A percentile compares a stretch with the other conserved stretches of the same genome.
phyloP scores from a whole-genome alignment of 1,140 invertebrate genomes.

The Cydia fagiglandana region DNA sequence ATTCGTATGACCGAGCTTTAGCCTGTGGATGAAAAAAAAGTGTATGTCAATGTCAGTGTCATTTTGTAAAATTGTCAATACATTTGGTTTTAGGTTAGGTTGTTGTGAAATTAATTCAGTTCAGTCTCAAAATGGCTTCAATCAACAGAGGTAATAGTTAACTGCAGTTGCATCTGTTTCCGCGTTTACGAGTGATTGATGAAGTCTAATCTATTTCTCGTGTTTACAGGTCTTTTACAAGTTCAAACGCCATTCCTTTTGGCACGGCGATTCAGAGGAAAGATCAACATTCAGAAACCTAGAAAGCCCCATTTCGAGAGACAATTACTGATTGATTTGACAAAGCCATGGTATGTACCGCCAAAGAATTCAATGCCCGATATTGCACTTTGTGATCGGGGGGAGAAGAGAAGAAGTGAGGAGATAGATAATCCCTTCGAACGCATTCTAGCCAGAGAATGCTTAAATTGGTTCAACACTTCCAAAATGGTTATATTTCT shows the following conservation, averaged over 20 bases:
- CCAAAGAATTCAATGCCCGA: conserved; percentile 66
- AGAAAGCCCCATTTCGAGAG: conserved; percentile 83
- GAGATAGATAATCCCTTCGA: conserved; percentile 83
- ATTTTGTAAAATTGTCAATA: background rate
- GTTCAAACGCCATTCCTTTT: conserved; percentile 73
- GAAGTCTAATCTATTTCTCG: conserved; percentile 30
- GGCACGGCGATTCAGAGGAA: conserved; percentile 83
- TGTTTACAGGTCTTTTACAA: conserved; percentile 69
- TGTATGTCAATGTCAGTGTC: background rate
- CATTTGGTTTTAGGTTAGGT: conserved; percentile 9
- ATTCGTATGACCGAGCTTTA: no score
- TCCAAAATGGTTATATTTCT: conserved; percentile 85
- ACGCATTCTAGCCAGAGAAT: conserved; percentile 84
- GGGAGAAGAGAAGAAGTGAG: conserved; percentile 41
- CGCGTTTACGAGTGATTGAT: background rate
- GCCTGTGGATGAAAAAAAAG: no score
- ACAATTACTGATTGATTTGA: conserved; percentile 81
- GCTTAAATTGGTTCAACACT: conserved; percentile 83
- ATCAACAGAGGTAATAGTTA: conserved; percentile 47
- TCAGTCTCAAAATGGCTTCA: conserved; percentile 40
- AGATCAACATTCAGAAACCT: conserved; percentile 88
- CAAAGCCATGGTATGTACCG: conserved; percentile 80
- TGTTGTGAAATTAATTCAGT: background rate
- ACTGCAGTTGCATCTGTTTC: background rate
- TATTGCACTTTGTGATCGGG: conserved; percentile 52